Base-by-base conservation (phyloP, 2,113 vertebrate species). In the Gallinago paraguaiae region DNA sequence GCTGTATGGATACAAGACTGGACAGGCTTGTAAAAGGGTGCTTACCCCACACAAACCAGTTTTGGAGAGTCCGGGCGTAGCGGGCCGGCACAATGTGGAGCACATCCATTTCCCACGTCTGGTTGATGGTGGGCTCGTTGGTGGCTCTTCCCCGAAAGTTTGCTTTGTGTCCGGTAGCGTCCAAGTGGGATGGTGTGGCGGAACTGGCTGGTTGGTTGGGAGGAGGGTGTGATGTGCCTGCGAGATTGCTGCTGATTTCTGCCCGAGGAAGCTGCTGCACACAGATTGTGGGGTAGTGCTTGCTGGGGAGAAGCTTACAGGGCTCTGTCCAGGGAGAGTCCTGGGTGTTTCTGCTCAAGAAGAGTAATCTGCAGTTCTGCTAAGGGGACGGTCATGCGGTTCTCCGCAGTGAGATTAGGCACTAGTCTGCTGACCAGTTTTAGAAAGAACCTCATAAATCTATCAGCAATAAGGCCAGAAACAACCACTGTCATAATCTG, bases 401-500 rank as follows among this genome's bases (percentile, higher is more conserved):
- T 71, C 72, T 75, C 60, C 2, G 2, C 77, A 9, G 72, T 2
- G 61, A 93, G 43, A 65, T 35, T 54, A 41, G 46, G 31, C 22
- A 13, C 51, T 11, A 59, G 53, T n/a, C 64, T 60, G 57, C 74
- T 43, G 74, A 69, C 70, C 65, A 24, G 37, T 65, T 84, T 87
- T 43, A 91, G 43, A 69, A 71, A 82, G 65, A 67, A 82, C 41
- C 67, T 82, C 65, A 12, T 87, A 84, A 94, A 94, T 90, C 77
- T 71, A 76, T 71, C 53, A 22, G 39, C 67, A 61, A 5, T 46
- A 86, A 92, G 88, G 83, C 88, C 96, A 85, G 45, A 91, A 89
- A 39, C 72, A 86, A 68, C 31, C 27, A 20, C 17, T 12, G 50
- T 0, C 6, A 8, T 50, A 61, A 79, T 69, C 27, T 68, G 31